Evolutionary conservation across 64 coral and sea anemone species (phyloP), one percentile per base, ranked within the genome.

Genomic region (Catalaphyllia jardinei): DNA sequence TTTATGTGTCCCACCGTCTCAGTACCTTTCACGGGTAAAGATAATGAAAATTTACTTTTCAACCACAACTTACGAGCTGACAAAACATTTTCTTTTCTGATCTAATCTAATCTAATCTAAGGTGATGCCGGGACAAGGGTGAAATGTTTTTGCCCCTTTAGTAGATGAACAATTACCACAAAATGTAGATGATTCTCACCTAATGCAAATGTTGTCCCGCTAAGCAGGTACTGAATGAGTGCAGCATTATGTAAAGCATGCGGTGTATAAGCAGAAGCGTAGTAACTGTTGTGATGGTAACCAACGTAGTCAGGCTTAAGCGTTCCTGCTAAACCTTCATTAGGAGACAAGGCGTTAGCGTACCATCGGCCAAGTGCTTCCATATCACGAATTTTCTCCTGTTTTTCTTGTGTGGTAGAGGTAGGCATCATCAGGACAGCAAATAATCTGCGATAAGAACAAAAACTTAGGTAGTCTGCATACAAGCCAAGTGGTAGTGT

Each of bases 321-420:
- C 1, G 78, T 60, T 18, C 78, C 76, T 55, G 24, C 65, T 1
- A 90, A 60, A 1, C 33, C 88, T 20, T 82, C 71, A 31, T 90
- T 90, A 7, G 79, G 39, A 2, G 60, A 28, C 12, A 90, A 1
- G 5, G 29, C 51, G n/a, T 90, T 90, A 38, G 46, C 71, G 63
- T 51, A 90, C 88, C 88, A 82, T 4, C 88, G 38, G 16, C 4
- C 29, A 50, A 60, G 69, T 25, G 78, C 52, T 22, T 90, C 27
- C 78, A 90, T 90, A 39, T 81, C 88, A 22, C 65, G 62, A 33
- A 89, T 60, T 28, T 90, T 81, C 31, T 67, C 59, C 63, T 4
- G 16, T 19, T 67, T 67, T 35, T 54, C 18, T 62, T 55, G 12
- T 77, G 60, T 75, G 38, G 54, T 55, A 15, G 10, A 71, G 14